A percentile compares a stretch with the other conserved stretches of the same genome.
phyloP scores from a whole-genome alignment of 2,797 vertebrate genomes.

The Thalassophryne amazonica region DNA sequence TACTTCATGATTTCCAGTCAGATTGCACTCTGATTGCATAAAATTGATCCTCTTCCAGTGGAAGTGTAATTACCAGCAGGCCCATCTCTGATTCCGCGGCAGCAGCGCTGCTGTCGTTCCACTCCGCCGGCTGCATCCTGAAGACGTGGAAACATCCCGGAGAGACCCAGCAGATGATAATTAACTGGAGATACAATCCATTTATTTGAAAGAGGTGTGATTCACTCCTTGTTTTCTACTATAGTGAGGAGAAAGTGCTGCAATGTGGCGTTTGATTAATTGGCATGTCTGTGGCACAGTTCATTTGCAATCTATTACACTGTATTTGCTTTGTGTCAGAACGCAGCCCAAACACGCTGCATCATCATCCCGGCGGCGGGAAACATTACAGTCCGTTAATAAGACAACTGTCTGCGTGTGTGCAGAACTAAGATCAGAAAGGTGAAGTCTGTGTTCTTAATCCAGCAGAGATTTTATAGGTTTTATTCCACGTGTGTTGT shows the following conservation, averaged over 20 bases:
- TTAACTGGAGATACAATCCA: conserved; percentile 74
- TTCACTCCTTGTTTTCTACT: conserved; percentile 34
- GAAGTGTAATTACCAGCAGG: conserved; percentile 64
- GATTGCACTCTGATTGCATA: conserved; percentile 54
- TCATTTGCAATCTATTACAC: conserved; percentile 79
- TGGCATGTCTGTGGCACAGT: conserved; percentile 65
- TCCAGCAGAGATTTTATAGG: too few relatives aligned
- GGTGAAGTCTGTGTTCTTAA: too few relatives aligned
- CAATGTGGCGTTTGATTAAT: conserved; percentile 76
- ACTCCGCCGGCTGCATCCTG: conserved; percentile 51
- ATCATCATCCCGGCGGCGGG: too few relatives aligned
- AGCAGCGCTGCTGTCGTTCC: conserved; percentile 45
- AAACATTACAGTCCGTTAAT: too few relatives aligned
- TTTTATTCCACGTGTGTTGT: too few relatives aligned
- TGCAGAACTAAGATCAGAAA: too few relatives aligned
- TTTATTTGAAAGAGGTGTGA: conserved; percentile 67
- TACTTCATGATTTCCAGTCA: conserved; percentile 41
- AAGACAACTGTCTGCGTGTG: too few relatives aligned
- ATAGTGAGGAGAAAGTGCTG: conserved; percentile 47
- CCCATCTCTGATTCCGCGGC: conserved; percentile 39
- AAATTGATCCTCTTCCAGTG: conserved; percentile 60
- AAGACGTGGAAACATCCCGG: conserved; percentile 63
- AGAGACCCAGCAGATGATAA: conserved; percentile 75
- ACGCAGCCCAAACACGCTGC: conserved; percentile 71
- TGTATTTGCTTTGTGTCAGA: conserved; percentile 79